Base-by-base conservation (phyloP, 53 echinoderm and acorn worm species). In the Echinarachnius parma region DNA sequence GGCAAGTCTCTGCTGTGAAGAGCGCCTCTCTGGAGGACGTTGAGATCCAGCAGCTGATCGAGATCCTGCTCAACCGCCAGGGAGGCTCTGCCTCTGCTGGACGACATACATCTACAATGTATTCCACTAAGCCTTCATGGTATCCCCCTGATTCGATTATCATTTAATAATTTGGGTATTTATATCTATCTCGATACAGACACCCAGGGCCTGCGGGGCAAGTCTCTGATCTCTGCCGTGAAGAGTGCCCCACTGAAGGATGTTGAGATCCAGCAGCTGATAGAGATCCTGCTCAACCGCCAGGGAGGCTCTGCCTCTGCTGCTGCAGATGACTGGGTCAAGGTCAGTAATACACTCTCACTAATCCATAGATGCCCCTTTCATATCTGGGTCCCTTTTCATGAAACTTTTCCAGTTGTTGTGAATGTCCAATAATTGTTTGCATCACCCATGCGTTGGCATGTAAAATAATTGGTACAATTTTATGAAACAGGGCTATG, bases 311-410 rank as follows among this genome's bases (percentile, higher is more conserved):
- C 78, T 44, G 79, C 76, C 15, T 60, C 83, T 19, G 71, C 98
- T 28, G 98, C 83, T 19, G 71, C 98, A 22, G 98, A 91, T 36
- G 88, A 98, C 77, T 98, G 98, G 98, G 88, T 92, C 56, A 98
- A 88, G 98, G 92, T 95, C 53, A 28, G 65, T 46, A 28, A 22
- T n/a, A n/a, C n/a, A n/a, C n/a, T n/a, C n/a, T n/a, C n/a, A n/a
- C n/a, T n/a, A n/a, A n/a, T n/a, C n/a, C n/a, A n/a, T n/a, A n/a
- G n/a, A n/a, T n/a, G n/a, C n/a, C n/a, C n/a, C n/a, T n/a, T n/a
- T n/a, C n/a, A n/a, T n/a, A n/a, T n/a, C n/a, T n/a, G n/a, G n/a
- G n/a, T n/a, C n/a, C n/a, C n/a, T n/a, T n/a, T n/a, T n/a, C n/a
- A n/a, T n/a, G n/a, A n/a, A n/a, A n/a, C n/a, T n/a, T n/a, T n/a